phyloP scores from a whole-genome alignment of 1,140 invertebrate species.

The Phthorimaea operculella region DNA sequence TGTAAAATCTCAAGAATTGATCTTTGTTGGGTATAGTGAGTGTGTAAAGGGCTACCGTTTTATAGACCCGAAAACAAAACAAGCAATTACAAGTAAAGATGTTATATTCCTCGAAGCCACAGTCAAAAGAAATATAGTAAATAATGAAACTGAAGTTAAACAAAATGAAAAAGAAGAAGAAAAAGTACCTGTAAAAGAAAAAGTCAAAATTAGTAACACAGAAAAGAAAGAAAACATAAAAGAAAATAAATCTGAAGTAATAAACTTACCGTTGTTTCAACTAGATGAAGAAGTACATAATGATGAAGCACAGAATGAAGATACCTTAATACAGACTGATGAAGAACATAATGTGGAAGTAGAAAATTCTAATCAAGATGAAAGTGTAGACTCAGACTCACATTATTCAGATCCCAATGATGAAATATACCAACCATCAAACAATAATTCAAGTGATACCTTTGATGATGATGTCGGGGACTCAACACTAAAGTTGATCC shows the following conservation, averaged over 20 bases:
- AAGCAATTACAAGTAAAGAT: slow-evolving; percentile 18
- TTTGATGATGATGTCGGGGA: too few relatives aligned
- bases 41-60: slow-evolving; percentile 29
- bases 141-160: not conserved
- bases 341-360: not conserved
- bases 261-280: not conserved
- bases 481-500: too few relatives aligned
- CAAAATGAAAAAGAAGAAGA: not conserved
- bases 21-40: slow-evolving; percentile 31
- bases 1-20: slow-evolving; percentile 26
- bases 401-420: not conserved
- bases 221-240: not conserved
- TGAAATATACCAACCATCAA: not conserved
- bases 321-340: not conserved
- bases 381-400: not conserved
- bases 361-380: not conserved
- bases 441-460: too few relatives aligned
- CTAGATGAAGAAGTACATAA: not conserved
- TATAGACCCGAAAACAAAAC: slow-evolving; percentile 10
- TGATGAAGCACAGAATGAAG: not conserved
- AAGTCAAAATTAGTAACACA: not conserved
- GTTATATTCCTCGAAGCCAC: slow-evolving; percentile 13
- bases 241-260: not conserved
- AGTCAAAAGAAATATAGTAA: not conserved
- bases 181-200: slow-evolving; percentile 2